Conservation (phyloP, 2,888 invertebrate species). For the Lypha dubia region DNA sequence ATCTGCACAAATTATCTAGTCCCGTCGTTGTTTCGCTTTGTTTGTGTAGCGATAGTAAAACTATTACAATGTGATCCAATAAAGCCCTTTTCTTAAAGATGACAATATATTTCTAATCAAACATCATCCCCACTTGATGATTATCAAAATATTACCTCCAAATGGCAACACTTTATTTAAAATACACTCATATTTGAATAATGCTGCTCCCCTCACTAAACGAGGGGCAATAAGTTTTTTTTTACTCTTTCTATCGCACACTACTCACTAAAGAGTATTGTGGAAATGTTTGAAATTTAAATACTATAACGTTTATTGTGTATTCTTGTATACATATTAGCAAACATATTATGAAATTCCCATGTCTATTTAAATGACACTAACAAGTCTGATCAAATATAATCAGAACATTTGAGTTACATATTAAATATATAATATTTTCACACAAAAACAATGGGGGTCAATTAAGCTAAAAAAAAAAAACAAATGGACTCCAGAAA, state of each 20-base stretch:
- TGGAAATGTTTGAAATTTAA: not conserved
- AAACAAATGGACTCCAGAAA: constrained; percentile 42
- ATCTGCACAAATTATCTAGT: too few species aligned
- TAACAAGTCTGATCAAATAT: constrained; percentile 38
- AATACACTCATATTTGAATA: not conserved
- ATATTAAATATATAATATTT: constrained; percentile 35
- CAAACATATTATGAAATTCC: constrained; percentile 25
- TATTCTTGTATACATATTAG: constrained; percentile 6
- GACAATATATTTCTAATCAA: not conserved
- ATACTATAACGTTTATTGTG: not conserved
- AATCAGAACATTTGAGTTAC: constrained; percentile 38
- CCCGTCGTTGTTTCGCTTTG: too few species aligned
- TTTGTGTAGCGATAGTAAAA: too few species aligned
- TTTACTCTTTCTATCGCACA: not conserved
- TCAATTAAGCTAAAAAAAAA: constrained; percentile 63
- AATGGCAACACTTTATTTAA: constrained; percentile 35
- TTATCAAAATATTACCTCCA: not conserved
- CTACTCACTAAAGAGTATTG: not conserved
- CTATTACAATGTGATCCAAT: too few species aligned
- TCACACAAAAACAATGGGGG: constrained; percentile 62
- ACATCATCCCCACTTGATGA: not conserved
- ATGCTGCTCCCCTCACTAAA: not conserved
- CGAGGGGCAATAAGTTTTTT: not conserved
- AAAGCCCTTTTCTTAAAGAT: too few species aligned
- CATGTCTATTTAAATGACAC: constrained; percentile 41